These are phyloP conservation scores for Eupithecia pulchellata DNA, from an alignment of 2,888 invertebrate genomes.

Conservation along the genomic window DNA sequence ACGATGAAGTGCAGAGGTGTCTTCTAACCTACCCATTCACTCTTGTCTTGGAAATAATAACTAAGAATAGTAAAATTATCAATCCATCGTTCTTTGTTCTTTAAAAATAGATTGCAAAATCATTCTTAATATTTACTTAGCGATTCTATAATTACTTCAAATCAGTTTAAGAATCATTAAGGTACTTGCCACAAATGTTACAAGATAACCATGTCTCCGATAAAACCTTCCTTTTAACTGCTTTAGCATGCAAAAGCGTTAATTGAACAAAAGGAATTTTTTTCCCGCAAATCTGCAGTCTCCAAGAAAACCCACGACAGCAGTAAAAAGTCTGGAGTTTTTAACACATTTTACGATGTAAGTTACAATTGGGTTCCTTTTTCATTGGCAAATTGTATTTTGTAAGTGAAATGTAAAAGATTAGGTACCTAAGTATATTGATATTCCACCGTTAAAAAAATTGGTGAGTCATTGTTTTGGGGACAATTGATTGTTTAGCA, in stretches of 20 bases:
- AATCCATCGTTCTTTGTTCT: not conserved
- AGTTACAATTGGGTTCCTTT: not conserved
- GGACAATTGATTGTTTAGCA: not conserved
- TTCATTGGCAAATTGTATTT: not conserved
- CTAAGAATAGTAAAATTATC: not conserved
- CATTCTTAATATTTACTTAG: too few relatives aligned
- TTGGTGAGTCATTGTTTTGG: not conserved
- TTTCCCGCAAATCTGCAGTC: not conserved
- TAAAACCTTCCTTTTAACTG: conserved; percentile 9
- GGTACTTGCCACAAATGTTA: not conserved
- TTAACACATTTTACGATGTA: not conserved
- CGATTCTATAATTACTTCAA: too few relatives aligned
- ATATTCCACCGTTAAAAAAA: not conserved
- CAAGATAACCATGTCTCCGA: not conserved
- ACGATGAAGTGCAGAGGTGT: too few relatives aligned
- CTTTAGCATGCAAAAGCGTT: conserved; percentile 35
- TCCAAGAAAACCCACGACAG: conserved; percentile 7
- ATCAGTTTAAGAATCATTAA: not conserved
- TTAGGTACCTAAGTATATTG: too few relatives aligned
- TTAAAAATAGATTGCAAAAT: not conserved
- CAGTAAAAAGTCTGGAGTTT: conserved; percentile 3
- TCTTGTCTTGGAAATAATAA: not conserved
- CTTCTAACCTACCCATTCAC: too few relatives aligned
- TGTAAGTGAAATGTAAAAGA: not conserved
- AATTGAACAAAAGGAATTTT: conserved; percentile 35